These are phyloP conservation scores for Drosophila sp. DNA, from an alignment of 1,140 invertebrate genomes.

Conservation along the genomic window DNA sequence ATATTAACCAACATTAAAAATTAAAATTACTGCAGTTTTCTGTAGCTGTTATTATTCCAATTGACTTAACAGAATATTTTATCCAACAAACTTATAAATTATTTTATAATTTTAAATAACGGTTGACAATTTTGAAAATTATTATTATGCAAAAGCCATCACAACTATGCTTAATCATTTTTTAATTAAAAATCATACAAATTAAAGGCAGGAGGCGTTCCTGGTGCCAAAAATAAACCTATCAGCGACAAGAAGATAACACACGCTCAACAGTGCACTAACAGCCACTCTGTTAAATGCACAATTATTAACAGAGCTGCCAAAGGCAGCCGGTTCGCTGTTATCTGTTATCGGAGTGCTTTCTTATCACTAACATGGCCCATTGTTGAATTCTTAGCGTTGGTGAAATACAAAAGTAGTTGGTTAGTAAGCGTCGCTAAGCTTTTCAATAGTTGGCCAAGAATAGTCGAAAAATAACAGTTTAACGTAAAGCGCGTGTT, in stretches of 20 bases:
- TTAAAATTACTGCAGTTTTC: too few species aligned
- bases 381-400: conserved; percentile 58
- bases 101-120: too few species aligned
- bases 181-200: neutral
- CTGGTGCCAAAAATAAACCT: neutral
- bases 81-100: too few species aligned
- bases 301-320: conserved; percentile 6
- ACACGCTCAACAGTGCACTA: conserved; percentile 12
- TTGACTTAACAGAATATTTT: too few species aligned
- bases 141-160: too few species aligned
- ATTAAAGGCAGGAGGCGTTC: neutral
- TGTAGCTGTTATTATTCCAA: too few species aligned
- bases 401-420: conserved; percentile 54
- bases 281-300: conserved; percentile 1
- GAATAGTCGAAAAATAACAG: conserved; percentile 50
- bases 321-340: conserved; percentile 15
- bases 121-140: too few species aligned
- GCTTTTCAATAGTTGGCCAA: conserved; percentile 68
- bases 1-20: too few species aligned
- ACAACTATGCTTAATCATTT: too few species aligned
- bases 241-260: conserved; percentile 40
- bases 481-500: conserved; percentile 47
- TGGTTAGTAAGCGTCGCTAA: conserved; percentile 9
- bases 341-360: conserved; percentile 50
- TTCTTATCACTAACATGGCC: conserved; percentile 64